Conservation (phyloP, 2,888 invertebrate genomes). For the Platycnemis pennipes region DNA sequence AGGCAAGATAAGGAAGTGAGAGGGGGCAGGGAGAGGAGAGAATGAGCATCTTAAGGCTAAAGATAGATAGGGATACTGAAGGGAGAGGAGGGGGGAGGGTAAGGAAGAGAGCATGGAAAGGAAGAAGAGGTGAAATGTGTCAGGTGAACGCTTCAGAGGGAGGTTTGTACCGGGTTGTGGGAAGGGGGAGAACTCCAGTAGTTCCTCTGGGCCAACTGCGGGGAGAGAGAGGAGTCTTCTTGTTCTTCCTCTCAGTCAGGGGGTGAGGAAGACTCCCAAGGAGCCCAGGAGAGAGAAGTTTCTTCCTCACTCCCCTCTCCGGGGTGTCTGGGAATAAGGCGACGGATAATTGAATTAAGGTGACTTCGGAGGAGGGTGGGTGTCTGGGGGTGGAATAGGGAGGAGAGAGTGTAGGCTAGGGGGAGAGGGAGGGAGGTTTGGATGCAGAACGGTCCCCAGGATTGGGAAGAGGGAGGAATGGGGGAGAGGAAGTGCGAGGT, state of each 20-base stretch:
- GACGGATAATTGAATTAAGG: slow-evolving; percentile 56
- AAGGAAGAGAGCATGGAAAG: background rate
- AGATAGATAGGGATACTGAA: background rate
- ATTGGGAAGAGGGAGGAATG: background rate
- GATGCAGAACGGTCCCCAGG: background rate
- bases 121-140: slow-evolving; percentile 20
- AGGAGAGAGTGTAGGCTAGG: background rate
- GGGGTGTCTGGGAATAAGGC: slow-evolving; percentile 50
- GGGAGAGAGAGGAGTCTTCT: background rate
- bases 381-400: background rate
- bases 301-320: slow-evolving; percentile 8
- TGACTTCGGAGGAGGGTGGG: slow-evolving; percentile 23
- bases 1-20: background rate
- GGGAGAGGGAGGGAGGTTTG: background rate
- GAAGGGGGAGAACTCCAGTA: background rate
- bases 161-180: background rate
- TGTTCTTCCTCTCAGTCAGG: background rate
- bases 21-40: background rate
- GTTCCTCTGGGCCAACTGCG: background rate
- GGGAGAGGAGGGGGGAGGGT: too few relatives aligned
- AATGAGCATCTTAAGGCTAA: background rate
- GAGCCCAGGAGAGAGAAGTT: background rate
- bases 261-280: slow-evolving; percentile 1
- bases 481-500: background rate
- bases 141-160: background rate